These are phyloP conservation scores for Dicaeum eximium DNA, from an alignment of 2,113 vertebrate genomes.

Conservation along the genomic window DNA sequence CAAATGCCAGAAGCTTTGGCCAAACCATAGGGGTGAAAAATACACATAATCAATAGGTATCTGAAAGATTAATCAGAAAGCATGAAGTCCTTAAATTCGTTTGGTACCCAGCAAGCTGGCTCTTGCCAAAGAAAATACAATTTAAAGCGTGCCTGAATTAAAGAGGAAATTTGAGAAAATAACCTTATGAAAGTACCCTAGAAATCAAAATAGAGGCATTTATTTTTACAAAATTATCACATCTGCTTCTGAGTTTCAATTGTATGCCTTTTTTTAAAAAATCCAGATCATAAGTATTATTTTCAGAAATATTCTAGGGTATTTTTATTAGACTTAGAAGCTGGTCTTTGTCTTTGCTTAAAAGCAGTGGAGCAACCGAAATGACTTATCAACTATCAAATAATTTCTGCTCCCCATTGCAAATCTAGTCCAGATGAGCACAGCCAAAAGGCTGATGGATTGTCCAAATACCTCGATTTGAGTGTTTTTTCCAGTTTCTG, in stretches of 20 bases:
- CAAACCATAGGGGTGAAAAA: slow-evolving; percentile 25
- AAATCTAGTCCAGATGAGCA: slow-evolving; percentile 50
- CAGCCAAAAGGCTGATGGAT: slow-evolving; percentile 19
- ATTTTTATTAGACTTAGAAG: not conserved
- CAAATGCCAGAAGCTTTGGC: slow-evolving; percentile 27
- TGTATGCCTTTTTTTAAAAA: not conserved
- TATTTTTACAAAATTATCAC: slow-evolving; percentile 45
- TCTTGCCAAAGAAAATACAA: slow-evolving; percentile 57
- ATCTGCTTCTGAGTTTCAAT: slow-evolving; percentile 33
- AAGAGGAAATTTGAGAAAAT: slow-evolving; percentile 60
- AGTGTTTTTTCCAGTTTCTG: slow-evolving; percentile 22
- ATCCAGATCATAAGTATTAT: not conserved
- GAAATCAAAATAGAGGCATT: slow-evolving; percentile 28
- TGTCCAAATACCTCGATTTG: slow-evolving; percentile 26
- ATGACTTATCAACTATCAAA: not conserved
- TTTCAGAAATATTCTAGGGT: slow-evolving; percentile 7
- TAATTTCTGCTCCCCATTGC: not conserved
- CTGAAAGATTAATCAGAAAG: slow-evolving; percentile 52
- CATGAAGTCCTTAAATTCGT: slow-evolving; percentile 30
- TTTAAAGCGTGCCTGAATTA: slow-evolving; percentile 36
- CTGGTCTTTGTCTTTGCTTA: not conserved
- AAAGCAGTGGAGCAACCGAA: not conserved
- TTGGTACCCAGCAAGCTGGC: slow-evolving; percentile 9
- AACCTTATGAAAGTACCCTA: not conserved
- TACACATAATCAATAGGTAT: slow-evolving; percentile 32